These are phyloP conservation scores for Oscarella lobularis DNA, from an alignment of 37 sponge, comb jelly and placozoan species.

Conservation along the genomic window DNA sequence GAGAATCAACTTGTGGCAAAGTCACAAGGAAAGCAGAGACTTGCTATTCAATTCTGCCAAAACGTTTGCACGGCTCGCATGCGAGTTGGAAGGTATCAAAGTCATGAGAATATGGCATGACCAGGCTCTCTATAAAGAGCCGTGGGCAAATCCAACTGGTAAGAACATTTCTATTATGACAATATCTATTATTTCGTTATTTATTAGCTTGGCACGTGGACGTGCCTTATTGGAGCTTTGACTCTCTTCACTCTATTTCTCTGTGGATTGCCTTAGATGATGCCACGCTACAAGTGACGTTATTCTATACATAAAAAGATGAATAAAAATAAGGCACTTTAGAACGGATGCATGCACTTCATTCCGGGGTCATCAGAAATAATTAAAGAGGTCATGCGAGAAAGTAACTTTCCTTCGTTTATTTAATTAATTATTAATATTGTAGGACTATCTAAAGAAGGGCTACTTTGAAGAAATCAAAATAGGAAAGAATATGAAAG, in stretches of 20 bases:
- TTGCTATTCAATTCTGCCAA: not conserved
- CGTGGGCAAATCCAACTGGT: constrained; percentile 7
- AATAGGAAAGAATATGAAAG: constrained; percentile 5
- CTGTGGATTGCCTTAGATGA: constrained; percentile 6
- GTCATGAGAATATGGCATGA: not conserved
- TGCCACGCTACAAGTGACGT: not conserved
- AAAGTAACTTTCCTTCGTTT: not conserved
- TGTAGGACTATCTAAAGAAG: not conserved
- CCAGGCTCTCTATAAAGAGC: constrained; percentile 8
- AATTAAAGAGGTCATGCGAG: not conserved
- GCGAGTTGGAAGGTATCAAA: constrained; percentile 1
- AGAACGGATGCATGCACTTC: constrained; percentile 5
- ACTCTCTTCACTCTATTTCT: not conserved
- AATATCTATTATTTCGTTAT: not conserved
- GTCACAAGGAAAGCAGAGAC: not conserved
- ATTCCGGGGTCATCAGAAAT: not conserved
- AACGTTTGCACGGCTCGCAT: not conserved
- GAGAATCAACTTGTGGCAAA: constrained; percentile 5
- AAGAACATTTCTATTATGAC: not conserved
- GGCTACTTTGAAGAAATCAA: not conserved
- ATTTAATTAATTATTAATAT: not conserved
- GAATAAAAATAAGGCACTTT: too few species aligned
- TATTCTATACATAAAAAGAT: too few species aligned
- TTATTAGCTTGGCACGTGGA: constrained; percentile 4
- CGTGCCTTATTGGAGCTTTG: constrained; percentile 7